A percentile compares a stretch with the other conserved stretches of the same genome.
These are phyloP conservation scores for Meloidogyne floridensis DNA, from an alignment of 1,140 invertebrate species.

Conservation along the genomic window DNA sequence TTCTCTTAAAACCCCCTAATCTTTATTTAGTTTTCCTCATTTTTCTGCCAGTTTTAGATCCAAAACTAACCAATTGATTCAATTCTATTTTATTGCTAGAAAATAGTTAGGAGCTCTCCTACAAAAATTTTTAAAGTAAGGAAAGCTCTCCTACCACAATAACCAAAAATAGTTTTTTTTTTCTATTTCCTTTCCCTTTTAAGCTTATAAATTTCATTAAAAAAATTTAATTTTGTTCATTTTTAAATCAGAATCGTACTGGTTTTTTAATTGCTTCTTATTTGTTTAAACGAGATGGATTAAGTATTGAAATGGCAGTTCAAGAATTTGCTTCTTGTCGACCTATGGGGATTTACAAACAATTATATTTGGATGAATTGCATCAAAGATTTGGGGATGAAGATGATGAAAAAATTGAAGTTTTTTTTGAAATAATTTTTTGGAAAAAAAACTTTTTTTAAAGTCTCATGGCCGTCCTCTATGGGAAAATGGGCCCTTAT, in stretches of 20 bases:
- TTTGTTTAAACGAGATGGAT: slow-evolving; percentile 78
- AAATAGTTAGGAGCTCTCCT: no score
- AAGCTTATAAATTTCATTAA: no score
- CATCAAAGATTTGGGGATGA: slow-evolving; percentile 51
- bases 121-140: no score
- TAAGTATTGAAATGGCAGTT: slow-evolving; percentile 79
- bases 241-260: slow-evolving; percentile 84
- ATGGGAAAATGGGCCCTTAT: slow-evolving; percentile 54
- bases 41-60: no score
- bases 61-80: no score
- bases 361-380: slow-evolving; percentile 71
- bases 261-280: slow-evolving; percentile 89
- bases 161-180: no score
- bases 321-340: slow-evolving; percentile 75
- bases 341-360: slow-evolving; percentile 75
- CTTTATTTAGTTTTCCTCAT: not conserved
- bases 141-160: no score
- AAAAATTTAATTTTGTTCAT: not conserved
- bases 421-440: slow-evolving; percentile 32
- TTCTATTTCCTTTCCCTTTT: no score
- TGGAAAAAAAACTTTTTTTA: not conserved
- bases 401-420: slow-evolving; percentile 41
- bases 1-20: no score
- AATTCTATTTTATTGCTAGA: no score
- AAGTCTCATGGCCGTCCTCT: slow-evolving; percentile 46